Percentiles rank a stretch among this genome's conserved stretches.
These are phyloP conservation scores for Menidia beryllina DNA, from an alignment of 2,113 vertebrate genomes.

Conservation along the genomic window DNA sequence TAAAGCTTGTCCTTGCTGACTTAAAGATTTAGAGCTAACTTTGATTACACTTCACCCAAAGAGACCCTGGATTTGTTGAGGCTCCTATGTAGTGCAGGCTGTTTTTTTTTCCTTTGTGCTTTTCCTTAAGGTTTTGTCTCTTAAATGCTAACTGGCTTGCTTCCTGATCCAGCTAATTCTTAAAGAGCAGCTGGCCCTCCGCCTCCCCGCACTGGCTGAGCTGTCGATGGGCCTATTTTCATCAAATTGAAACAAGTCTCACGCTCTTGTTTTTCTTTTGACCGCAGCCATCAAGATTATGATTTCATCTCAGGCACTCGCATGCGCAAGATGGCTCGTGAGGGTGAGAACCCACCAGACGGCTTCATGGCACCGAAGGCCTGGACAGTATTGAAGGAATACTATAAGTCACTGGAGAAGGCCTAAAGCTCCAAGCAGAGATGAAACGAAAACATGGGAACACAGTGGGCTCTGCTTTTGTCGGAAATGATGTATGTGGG, in stretches of 20 bases:
- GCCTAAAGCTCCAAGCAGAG: slow-evolving; percentile 73
- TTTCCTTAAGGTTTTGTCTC: not conserved
- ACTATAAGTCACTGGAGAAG: slow-evolving; percentile 95
- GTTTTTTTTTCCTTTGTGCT: too few relatives aligned
- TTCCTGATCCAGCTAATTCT: slow-evolving; percentile 7
- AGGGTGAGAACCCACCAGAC: slow-evolving; percentile 93
- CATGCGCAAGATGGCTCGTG: slow-evolving; percentile 95
- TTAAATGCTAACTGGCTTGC: slow-evolving; percentile 27
- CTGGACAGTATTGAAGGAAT: slow-evolving; percentile 93
- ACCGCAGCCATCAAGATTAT: slow-evolving; percentile 91
- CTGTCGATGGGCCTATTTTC: slow-evolving; percentile 20
- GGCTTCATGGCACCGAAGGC: slow-evolving; percentile 98
- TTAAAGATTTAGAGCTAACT: too few relatives aligned
- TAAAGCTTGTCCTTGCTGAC: too few relatives aligned
- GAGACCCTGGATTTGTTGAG: too few relatives aligned
- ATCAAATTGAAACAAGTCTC: slow-evolving; percentile 29
- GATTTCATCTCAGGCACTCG: slow-evolving; percentile 99
- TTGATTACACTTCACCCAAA: too few relatives aligned
- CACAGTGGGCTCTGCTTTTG: slow-evolving; percentile 13
- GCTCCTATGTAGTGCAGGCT: too few relatives aligned
- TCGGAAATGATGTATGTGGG: slow-evolving; percentile 45
- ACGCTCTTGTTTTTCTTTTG: not conserved
- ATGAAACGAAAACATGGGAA: slow-evolving; percentile 8
- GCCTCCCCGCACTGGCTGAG: slow-evolving; percentile 4
- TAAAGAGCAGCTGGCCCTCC: slow-evolving; percentile 20